These are phyloP conservation scores for Tineola bisselliella DNA, from an alignment of 2,888 invertebrate genomes.

Conservation along the genomic window DNA sequence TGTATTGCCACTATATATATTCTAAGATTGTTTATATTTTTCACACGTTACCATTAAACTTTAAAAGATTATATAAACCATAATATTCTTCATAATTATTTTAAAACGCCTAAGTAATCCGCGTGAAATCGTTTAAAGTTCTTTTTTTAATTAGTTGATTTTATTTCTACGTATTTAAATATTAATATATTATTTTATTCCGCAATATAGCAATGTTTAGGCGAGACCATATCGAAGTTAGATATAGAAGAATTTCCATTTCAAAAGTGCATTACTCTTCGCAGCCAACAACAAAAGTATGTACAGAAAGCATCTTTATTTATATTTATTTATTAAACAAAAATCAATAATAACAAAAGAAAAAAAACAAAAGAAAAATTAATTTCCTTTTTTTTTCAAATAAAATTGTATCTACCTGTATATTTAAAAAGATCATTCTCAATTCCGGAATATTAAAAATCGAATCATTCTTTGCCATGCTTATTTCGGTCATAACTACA, in stretches of 20 bases:
- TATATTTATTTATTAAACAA: slow-evolving; percentile 30
- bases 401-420: slow-evolving; percentile 1
- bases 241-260: slow-evolving; percentile 10
- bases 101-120: no score
- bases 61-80: no score
- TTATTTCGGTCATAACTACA: slow-evolving; percentile 40
- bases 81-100: no score
- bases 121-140: no score
- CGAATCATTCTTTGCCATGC: slow-evolving; percentile 59
- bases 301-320: slow-evolving; percentile 35
- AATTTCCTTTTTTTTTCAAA: slow-evolving; percentile 1
- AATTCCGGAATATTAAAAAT: slow-evolving; percentile 20
- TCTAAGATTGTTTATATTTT: not conserved
- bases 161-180: no score
- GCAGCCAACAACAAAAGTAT: slow-evolving; percentile 51
- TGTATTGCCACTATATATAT: not conserved
- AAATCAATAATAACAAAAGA: slow-evolving; percentile 18
- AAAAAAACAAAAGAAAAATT: slow-evolving; percentile 19
- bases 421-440: slow-evolving; percentile 16
- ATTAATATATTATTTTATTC: no score
- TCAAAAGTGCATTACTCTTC: slow-evolving; percentile 16
- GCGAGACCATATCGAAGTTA: not conserved
- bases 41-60: no score
- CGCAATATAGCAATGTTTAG: no score
- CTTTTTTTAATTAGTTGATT: no score